Percentiles rank a stretch among this genome's conserved stretches.
These are phyloP conservation scores for Helicoverpa assulta DNA, from an alignment of 2,888 invertebrate species.

Conservation along the genomic window DNA sequence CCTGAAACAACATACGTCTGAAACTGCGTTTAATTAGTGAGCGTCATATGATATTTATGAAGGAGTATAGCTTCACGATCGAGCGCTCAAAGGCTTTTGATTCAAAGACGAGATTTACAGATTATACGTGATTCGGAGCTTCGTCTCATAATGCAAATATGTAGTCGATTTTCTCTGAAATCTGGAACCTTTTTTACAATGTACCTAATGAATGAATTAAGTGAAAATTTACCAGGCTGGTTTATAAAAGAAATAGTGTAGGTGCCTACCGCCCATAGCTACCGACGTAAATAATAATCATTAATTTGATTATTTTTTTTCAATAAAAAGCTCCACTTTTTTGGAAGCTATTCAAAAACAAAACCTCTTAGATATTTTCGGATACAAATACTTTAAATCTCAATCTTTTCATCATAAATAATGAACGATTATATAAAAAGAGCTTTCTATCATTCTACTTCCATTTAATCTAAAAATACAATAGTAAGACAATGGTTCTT, in stretches of 20 bases:
- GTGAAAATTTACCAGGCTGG: too few species aligned
- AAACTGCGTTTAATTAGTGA: background rate
- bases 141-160: background rate
- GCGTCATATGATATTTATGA: background rate
- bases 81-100: background rate
- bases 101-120: background rate
- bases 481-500: conserved; percentile 23
- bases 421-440: conserved; percentile 39
- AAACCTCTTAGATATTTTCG: conserved; percentile 13
- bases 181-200: too few species aligned
- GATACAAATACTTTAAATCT: conserved; percentile 28
- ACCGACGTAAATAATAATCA: too few species aligned
- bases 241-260: too few species aligned
- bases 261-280: too few species aligned
- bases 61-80: background rate
- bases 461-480: conserved; percentile 36
- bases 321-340: background rate
- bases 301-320: too few species aligned
- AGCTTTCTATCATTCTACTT: conserved; percentile 24
- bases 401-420: conserved; percentile 22
- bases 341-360: background rate
- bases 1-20: background rate
- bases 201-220: too few species aligned
- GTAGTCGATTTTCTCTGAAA: too few species aligned
- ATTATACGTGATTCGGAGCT: background rate